Base-by-base conservation (phyloP, 2,888 invertebrate genomes). In the Listrodromus nycthemerus region DNA sequence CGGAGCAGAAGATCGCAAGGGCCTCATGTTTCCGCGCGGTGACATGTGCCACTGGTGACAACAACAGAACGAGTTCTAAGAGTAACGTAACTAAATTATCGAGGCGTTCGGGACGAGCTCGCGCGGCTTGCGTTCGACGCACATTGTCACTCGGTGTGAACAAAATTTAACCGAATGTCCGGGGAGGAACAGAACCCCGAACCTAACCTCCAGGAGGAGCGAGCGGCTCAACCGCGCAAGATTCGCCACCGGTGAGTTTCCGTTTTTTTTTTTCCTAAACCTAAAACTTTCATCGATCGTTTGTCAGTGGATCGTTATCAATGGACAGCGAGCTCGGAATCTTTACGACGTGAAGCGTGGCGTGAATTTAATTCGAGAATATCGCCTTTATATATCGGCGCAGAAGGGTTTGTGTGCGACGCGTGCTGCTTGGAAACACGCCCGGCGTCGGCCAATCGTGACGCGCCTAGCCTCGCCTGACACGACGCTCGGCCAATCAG, bases 191-290 rank as follows among this genome's bases (percentile, higher is more conserved):
- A 83, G 76, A 90, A 87, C 85, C 84, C 84, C 83, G 88, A 89
- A 87, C 89, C 91, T 92, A 93, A 93, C 92, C 93, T 93, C 90
- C 88, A 88, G 84, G 88, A 88, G 89, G 91, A 89, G 89, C 89
- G 89, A 86, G 87, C 85, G 80, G 80, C 87, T 81, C 90, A 90
- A 80, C 91, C 91, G 86, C 92, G 93, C 66, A 93, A 91, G 86
- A 93, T 93, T 88, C 92, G 93, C 89, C 93, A 93, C 90, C 92
- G 93, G 93, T 93, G 85, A 92, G 92, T 90, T 50, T n/a, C 30
- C 50, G 45, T 24, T 6, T 24, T 45, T 5, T 19, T 30, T 21
- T n/a, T 10, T 41, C 6, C n/a, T 4, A 45, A 10, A 13, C 13
- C 24, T 45, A 4, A n/a, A 24, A 27, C 48, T 66, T 33, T 27